These are phyloP conservation scores for Chelonus formosanus DNA, from an alignment of 2,888 invertebrate species.

Conservation along the genomic window DNA sequence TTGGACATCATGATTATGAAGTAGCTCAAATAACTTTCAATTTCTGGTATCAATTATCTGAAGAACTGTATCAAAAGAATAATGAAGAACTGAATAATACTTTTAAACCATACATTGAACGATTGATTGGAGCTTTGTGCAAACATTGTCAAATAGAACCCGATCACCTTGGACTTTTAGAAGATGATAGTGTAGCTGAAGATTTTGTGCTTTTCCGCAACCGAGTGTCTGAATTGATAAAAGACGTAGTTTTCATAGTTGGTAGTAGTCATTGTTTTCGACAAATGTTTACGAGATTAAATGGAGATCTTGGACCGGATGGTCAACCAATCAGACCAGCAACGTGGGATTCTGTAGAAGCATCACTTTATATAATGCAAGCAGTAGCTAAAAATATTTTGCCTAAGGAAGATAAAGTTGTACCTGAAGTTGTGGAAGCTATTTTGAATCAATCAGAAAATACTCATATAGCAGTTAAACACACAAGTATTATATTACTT, in stretches of 20 bases:
- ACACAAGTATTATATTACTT: slow-evolving; percentile 86
- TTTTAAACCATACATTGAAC: slow-evolving; percentile 90
- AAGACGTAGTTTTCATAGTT: slow-evolving; percentile 96
- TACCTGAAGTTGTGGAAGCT: slow-evolving; percentile 92
- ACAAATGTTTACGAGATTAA: slow-evolving; percentile 84
- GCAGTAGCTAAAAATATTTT: slow-evolving; percentile 93
- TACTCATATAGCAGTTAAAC: slow-evolving; percentile 86
- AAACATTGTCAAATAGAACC: slow-evolving; percentile 96
- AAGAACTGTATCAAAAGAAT: slow-evolving; percentile 90
- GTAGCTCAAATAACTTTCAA: slow-evolving; percentile 90
- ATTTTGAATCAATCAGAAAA: slow-evolving; percentile 83
- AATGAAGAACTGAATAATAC: slow-evolving; percentile 80
- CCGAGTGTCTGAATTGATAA: slow-evolving; percentile 91
- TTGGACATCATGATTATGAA: slow-evolving; percentile 98
- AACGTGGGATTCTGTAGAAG: slow-evolving; percentile 93
- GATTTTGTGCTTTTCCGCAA: slow-evolving; percentile 84
- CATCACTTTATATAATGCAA: slow-evolving; percentile 94
- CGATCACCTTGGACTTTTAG: slow-evolving; percentile 72
- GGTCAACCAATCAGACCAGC: slow-evolving; percentile 69
- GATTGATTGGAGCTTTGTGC: slow-evolving; percentile 88
- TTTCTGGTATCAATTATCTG: slow-evolving; percentile 95
- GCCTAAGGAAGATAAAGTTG: slow-evolving; percentile 90
- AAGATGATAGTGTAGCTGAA: slow-evolving; percentile 68
- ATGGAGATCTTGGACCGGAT: slow-evolving; percentile 49
- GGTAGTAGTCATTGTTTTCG: slow-evolving; percentile 91